Base-by-base conservation (phyloP, 2,797 vertebrate genomes). In the Cheirogaleus major region DNA sequence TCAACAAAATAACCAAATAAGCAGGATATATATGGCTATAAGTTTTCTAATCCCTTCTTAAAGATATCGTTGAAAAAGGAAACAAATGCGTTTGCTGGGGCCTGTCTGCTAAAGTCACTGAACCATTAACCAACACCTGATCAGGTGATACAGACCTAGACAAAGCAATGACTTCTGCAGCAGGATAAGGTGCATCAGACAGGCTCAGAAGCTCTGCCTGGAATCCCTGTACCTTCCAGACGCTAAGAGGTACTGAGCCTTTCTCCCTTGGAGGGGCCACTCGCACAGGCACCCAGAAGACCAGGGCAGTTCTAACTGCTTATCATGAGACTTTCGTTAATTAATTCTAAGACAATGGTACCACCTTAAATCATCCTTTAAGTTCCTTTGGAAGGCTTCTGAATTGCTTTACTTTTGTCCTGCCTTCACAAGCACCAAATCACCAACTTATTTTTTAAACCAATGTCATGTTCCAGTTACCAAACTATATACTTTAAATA, bases 401-500 rank as follows among this genome's bases (percentile, higher is more conserved):
- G 7, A 79, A 52, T 12, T 72, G 18, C 32, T 43, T 15, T 50
- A 52, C n/a, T 89, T 85, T 82, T 78, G 38, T 65, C 80, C 45
- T 41, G 18, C 27, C 20, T 20, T 50, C 4, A 0, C 14, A 5
- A 75, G 32, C 12, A 38, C 8, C 1, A 4, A 25, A 17, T 78
- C 32, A 14, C 7, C 9, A 14, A 75, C 61, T 72, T 65, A 65
- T 78, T 89, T 91, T 72, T 73, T 91, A 81, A 93, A 75, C 23
- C 20, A 81, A 15, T 13, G 11, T 18, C 50, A 67, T 1, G 14
- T 83, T 55, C 35, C 30, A 83, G 13, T 59, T 61, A 52, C 79
- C 48, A 18, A 38, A 61, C 11, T 30, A 25, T 5, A 70, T 1
- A 22, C 5, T 27, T 84, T 61, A 43, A 78, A 92, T 50, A 27